Evolutionary conservation across 2,797 vertebrate genomes (phyloP).

Genomic region (Scolopax rusticola): DNA sequence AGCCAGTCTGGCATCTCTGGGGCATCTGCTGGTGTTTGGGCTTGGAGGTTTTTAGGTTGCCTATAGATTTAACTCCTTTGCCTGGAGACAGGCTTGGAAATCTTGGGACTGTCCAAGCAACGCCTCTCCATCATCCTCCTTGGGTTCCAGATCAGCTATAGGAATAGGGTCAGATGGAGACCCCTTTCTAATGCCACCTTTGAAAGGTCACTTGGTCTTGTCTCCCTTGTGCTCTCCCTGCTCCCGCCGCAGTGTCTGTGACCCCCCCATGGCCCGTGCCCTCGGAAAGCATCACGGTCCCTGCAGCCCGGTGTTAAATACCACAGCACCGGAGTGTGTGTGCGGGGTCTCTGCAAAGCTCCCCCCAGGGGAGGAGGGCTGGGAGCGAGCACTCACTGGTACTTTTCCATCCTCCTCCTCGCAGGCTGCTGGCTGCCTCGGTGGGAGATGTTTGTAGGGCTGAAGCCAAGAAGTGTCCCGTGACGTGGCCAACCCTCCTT

Average conservation of each 20-base stretch:
- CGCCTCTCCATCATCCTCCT: not conserved
- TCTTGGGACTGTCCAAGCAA: not conserved
- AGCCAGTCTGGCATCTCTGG: not conserved
- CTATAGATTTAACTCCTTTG: not conserved
- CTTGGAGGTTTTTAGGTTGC: not conserved
- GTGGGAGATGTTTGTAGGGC: not conserved
- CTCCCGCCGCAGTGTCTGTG: not conserved
- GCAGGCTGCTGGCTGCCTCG: not conserved
- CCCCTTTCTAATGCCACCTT: not conserved
- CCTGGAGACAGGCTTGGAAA: not conserved
- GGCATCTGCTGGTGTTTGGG: not conserved
- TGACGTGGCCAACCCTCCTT: not conserved
- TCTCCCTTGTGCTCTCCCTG: not conserved
- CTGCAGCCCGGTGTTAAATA: slow-evolving; percentile 9
- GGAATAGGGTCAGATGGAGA: not conserved
- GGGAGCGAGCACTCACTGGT: not conserved
- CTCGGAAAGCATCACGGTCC: accelerated
- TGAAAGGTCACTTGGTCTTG: not conserved
- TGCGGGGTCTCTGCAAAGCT: not conserved
- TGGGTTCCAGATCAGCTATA: not conserved
- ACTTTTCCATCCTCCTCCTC: slow-evolving; percentile 45
- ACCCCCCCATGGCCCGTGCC: not conserved
- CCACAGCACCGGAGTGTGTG: not conserved
- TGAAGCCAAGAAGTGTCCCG: not conserved
- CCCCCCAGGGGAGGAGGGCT: not conserved